Base-by-base conservation (phyloP, 2,113 vertebrate species). In the Pteronura brasiliensis region DNA sequence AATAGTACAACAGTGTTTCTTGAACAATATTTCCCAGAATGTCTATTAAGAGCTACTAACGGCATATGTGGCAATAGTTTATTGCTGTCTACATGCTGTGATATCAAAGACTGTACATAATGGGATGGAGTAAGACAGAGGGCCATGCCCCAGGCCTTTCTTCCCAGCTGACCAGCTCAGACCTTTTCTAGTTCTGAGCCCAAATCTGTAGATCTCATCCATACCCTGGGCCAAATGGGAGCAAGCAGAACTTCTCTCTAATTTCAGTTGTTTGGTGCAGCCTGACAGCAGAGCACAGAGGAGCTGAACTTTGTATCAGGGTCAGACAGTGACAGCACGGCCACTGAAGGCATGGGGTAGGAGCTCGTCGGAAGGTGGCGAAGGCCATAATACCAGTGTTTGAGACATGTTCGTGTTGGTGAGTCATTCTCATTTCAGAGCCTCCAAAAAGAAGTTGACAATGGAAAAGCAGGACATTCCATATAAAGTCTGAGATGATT, bases 11-110 rank as follows among this genome's bases (percentile, higher is more conserved):
- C 82, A 93, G 96, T 21, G 89, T 93, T 98, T 97, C 96, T 98
- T 72, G 97, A 98, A 96, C 77, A 6, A 65, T 95, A 97, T 97
- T 98, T 97, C 96, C 97, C 97, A 98, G 98, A 98, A 98, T 95
- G 93, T 96, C 97, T 98, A 69, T 97, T 97, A 96, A 98, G 98
- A 96, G 93, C 81, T 88, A 86, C 83, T 13, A 71, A 79, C 91
- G 92, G 97, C 49, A 84, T 85, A 65, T 72, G 89, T 20, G 61
- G 93, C 80, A 86, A 90, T 91, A 93, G 95, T 97, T 98, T 97
- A 98, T 96, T 96, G 92, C 83, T 63, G 55, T 80, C 97, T 95
- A 42, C 87, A 76, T 88, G 76, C 88, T 85, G 97, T 97, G 96
- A 97, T 1, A 52, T 97, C 90, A 29, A 23, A 25, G n/a, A 59